phyloP scores from a whole-genome alignment of 2,797 vertebrate genomes.

The Amblyraja radiata region DNA sequence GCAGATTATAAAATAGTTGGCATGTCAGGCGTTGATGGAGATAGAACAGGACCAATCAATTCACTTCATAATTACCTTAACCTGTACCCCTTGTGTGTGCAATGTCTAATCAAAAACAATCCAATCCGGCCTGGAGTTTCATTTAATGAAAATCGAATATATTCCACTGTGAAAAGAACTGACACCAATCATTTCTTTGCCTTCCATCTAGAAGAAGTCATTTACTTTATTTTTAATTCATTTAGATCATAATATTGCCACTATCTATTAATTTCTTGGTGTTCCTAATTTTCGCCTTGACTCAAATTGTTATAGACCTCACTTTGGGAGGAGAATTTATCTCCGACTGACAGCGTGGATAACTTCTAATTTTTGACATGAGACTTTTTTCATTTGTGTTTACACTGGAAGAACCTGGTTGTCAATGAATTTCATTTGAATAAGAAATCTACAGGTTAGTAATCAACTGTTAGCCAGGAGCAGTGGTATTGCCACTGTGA shows the following conservation, averaged over 20 bases:
- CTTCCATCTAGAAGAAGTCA: neutral
- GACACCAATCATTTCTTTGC: neutral
- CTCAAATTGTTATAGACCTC: neutral
- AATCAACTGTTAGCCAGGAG: too few species aligned
- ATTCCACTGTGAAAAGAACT: neutral
- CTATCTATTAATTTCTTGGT: neutral
- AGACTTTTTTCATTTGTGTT: neutral
- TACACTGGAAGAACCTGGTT: neutral
- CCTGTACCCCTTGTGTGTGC: neutral
- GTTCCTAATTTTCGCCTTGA: neutral
- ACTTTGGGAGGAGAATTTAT: neutral
- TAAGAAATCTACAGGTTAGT: too few species aligned
- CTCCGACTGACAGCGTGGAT: neutral
- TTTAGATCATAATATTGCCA: neutral
- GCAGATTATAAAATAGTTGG: neutral
- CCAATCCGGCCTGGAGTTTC: neutral
- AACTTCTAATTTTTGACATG: neutral
- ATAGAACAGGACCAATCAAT: neutral
- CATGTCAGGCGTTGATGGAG: neutral
- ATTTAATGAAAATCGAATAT: neutral
- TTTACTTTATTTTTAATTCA: slow-evolving; percentile 6
- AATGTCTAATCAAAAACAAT: neutral
- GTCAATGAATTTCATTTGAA: neutral
- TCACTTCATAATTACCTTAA: neutral
- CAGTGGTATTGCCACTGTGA: too few species aligned